Evolutionary conservation across 2,113 vertebrate genomes (phyloP).

Genomic region (Apodemus sylvaticus): DNA sequence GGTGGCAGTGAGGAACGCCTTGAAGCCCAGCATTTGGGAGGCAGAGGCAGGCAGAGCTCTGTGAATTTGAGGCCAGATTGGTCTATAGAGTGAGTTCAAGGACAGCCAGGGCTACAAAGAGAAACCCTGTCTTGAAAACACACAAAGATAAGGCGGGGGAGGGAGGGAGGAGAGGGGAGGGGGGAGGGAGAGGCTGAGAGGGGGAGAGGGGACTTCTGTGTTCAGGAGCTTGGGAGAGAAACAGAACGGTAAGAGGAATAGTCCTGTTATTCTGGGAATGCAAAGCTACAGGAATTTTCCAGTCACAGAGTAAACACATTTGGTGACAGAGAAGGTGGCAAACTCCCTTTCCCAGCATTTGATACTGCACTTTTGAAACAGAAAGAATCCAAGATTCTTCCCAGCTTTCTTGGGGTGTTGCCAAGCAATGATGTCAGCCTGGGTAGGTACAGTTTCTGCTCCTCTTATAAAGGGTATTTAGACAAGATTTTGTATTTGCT

Average conservation of each 20-base stretch:
- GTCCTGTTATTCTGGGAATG: not conserved
- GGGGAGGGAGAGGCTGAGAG: too few relatives aligned
- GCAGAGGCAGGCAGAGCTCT: not conserved
- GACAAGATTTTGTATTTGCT: not conserved
- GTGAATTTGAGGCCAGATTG: not conserved
- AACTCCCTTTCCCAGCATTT: not conserved
- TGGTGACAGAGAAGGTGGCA: not conserved
- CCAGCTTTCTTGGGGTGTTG: not conserved
- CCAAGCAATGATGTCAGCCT: not conserved
- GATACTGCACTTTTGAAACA: not conserved
- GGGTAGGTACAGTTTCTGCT: not conserved
- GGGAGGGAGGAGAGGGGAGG: too few relatives aligned
- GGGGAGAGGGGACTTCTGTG: not conserved
- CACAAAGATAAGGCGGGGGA: too few relatives aligned
- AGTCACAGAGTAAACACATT: not conserved
- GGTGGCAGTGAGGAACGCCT: not conserved
- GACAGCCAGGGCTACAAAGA: not conserved
- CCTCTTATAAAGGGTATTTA: not conserved
- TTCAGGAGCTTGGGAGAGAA: not conserved
- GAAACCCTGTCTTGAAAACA: not conserved
- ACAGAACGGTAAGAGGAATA: not conserved
- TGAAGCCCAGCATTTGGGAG: not conserved
- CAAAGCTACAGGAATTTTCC: not conserved
- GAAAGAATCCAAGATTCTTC: not conserved
- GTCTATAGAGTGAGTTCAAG: not conserved